Evolutionary conservation across 2,797 vertebrate genomes (phyloP).

Genomic region (Sebastes cheni): DNA sequence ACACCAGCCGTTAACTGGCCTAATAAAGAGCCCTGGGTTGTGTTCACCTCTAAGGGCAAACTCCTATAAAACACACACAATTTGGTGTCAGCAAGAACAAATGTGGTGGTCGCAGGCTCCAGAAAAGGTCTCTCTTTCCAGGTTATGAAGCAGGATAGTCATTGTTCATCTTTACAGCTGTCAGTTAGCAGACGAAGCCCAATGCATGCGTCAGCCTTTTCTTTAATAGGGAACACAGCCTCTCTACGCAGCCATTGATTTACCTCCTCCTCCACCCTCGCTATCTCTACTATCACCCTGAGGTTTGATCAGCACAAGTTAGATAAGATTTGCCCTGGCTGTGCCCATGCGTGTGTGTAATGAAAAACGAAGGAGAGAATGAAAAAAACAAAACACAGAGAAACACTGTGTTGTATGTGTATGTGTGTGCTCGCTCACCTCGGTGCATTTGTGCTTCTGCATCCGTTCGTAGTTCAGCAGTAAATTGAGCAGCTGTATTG

Average conservation of each 20-base stretch:
- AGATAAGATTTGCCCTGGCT: slow-evolving; percentile 48
- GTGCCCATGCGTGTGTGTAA: slow-evolving; percentile 26
- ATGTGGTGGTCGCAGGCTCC: slow-evolving; percentile 6
- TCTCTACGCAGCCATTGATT: slow-evolving; percentile 62
- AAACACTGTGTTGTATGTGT: not conserved
- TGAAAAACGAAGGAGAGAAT: slow-evolving; percentile 42
- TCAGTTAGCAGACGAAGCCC: slow-evolving; percentile 66
- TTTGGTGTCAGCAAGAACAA: slow-evolving; percentile 11
- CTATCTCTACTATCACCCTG: slow-evolving; percentile 41
- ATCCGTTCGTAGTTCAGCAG: slow-evolving; percentile 41
- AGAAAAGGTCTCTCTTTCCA: slow-evolving; percentile 47
- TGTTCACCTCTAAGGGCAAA: slow-evolving; percentile 49
- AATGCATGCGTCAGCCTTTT: slow-evolving; percentile 68
- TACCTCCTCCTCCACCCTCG: slow-evolving; percentile 32
- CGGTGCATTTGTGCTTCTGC: slow-evolving; percentile 33
- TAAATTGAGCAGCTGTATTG: slow-evolving; percentile 75
- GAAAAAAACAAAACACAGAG: not conserved
- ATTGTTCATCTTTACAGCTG: slow-evolving; percentile 79
- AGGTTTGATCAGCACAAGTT: slow-evolving; percentile 57
- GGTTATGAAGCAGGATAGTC: slow-evolving; percentile 60
- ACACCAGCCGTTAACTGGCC: slow-evolving; percentile 49
- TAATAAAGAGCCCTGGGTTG: slow-evolving; percentile 54
- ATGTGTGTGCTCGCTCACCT: slow-evolving; percentile 9
- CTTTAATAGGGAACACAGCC: slow-evolving; percentile 68
- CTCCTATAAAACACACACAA: slow-evolving; percentile 42